Conservation (phyloP, 2,888 invertebrate genomes). For the Sphaeridia pumilis region DNA sequence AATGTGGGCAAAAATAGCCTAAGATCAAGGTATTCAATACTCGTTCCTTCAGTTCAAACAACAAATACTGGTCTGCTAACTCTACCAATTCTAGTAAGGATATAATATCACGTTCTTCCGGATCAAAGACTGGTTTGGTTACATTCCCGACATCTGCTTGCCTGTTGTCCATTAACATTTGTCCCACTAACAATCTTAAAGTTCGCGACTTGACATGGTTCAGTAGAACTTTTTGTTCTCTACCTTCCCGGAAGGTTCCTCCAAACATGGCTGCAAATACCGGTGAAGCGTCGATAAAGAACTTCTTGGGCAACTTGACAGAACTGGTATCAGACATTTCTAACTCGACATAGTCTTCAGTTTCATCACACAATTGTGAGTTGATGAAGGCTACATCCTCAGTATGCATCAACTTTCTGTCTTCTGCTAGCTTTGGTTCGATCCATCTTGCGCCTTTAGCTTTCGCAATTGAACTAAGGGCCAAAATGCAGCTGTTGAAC, state of each 20-base stretch:
- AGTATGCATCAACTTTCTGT: slow-evolving; percentile 8
- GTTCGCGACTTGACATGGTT: slow-evolving; percentile 1
- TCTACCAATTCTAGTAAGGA: slow-evolving; percentile 8
- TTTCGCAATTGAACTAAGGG: slow-evolving; percentile 11
- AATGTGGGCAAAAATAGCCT: slow-evolving; percentile 13
- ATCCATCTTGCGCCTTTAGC: slow-evolving; percentile 9
- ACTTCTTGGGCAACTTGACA: slow-evolving; percentile 5
- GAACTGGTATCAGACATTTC: slow-evolving; percentile 5
- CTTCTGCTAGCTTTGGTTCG: slow-evolving; percentile 8
- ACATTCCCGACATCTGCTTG: too few relatives aligned
- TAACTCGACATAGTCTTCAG: slow-evolving; percentile 2
- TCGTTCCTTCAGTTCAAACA: slow-evolving; percentile 8
- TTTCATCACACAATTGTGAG: neutral
- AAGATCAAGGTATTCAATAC: slow-evolving; percentile 10
- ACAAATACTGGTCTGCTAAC: slow-evolving; percentile 9
- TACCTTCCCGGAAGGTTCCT: slow-evolving; percentile 10
- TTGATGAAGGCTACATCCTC: neutral
- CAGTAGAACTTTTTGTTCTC: slow-evolving; percentile 1
- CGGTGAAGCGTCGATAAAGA: slow-evolving; percentile 6
- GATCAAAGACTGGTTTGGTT: too few relatives aligned
- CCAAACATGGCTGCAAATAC: slow-evolving; percentile 10
- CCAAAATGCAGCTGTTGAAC: slow-evolving; percentile 12
- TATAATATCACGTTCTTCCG: too few relatives aligned
- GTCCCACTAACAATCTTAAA: slow-evolving; percentile 1
- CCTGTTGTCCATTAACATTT: slow-evolving; percentile 5